These are phyloP conservation scores for Dreissena polymorpha DNA, from an alignment of 1,140 invertebrate genomes.

Conservation along the genomic window DNA sequence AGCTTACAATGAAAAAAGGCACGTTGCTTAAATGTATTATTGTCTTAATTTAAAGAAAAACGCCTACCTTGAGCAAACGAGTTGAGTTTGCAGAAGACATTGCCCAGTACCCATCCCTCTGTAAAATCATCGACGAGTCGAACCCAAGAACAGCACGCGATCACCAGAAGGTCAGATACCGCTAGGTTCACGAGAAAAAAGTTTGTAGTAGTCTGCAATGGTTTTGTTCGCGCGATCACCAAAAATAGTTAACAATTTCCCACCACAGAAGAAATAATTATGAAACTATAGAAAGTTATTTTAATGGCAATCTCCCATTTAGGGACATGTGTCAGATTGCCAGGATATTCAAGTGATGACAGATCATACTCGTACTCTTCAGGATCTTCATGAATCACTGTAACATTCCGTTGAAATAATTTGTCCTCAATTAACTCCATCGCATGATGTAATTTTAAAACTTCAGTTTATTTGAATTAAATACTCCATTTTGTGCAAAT, in stretches of 20 bases:
- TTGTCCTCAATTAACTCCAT: too few relatives aligned
- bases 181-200: slow-evolving; percentile 96
- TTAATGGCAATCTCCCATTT: slow-evolving; percentile 33
- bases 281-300: slow-evolving; percentile 13
- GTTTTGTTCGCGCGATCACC: slow-evolving; percentile 90
- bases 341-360: slow-evolving; percentile 4
- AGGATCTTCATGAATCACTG: too few relatives aligned
- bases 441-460: too few relatives aligned
- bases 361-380: too few relatives aligned
- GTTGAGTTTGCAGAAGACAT: slow-evolving; percentile 81
- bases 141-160: slow-evolving; percentile 87
- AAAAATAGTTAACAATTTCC: slow-evolving; percentile 93
- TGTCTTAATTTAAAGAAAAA: too few relatives aligned
- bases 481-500: too few relatives aligned
- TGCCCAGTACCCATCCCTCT: slow-evolving; percentile 77
- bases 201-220: slow-evolving; percentile 94
- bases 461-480: too few relatives aligned
- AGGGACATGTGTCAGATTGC: slow-evolving; percentile 4
- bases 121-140: slow-evolving; percentile 77
- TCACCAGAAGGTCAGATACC: slow-evolving; percentile 93
- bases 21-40: too few relatives aligned
- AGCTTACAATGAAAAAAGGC: too few relatives aligned
- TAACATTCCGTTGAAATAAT: too few relatives aligned
- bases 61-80: slow-evolving; percentile 74
- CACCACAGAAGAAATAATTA: slow-evolving; percentile 86